Conservation (phyloP, 1,140 invertebrate genomes). For the Drosophila sp. region DNA sequence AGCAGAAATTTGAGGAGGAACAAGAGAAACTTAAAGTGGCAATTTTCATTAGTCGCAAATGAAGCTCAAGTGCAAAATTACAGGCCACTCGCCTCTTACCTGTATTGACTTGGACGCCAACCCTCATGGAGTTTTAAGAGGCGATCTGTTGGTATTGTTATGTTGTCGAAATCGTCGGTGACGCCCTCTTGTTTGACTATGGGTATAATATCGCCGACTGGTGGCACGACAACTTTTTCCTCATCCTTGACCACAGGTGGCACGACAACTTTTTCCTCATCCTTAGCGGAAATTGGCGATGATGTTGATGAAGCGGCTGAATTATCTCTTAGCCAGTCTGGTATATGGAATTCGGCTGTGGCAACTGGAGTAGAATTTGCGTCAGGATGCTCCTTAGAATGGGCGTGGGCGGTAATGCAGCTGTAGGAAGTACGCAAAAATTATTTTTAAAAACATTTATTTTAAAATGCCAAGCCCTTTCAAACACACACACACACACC, state of each 20-base stretch:
- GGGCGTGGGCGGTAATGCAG: constrained; percentile 44
- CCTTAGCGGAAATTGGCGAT: neutral
- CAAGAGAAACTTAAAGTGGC: constrained; percentile 6
- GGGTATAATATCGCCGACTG: constrained; percentile 74
- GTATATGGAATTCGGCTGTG: constrained; percentile 39
- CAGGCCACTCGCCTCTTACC: constrained; percentile 50
- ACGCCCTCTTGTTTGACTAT: constrained; percentile 34
- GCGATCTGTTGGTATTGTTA: constrained; percentile 51
- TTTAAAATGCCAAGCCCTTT: constrained; percentile 39
- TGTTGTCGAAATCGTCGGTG: constrained; percentile 31
- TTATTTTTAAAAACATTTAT: constrained; percentile 6
- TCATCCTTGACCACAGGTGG: constrained; percentile 28
- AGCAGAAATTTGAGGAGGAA: constrained; percentile 47
- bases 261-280: constrained; percentile 16
- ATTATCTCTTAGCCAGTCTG: constrained; percentile 61
- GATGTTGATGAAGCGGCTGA: constrained; percentile 19
- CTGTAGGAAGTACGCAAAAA: constrained; percentile 3
- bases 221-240: constrained; percentile 21
- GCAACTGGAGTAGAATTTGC: constrained; percentile 45
- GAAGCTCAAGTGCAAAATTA: constrained; percentile 44
- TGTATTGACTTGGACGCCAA: constrained; percentile 76
- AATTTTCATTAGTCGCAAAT: constrained; percentile 57
- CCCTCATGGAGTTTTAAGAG: constrained; percentile 70
- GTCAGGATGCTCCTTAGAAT: constrained; percentile 40
- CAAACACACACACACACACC: constrained; percentile 29